A percentile compares a stretch with the other conserved stretches of the same genome.
phyloP scores from a whole-genome alignment of 2,113 vertebrate species.

The Periophthalmus modestus region DNA sequence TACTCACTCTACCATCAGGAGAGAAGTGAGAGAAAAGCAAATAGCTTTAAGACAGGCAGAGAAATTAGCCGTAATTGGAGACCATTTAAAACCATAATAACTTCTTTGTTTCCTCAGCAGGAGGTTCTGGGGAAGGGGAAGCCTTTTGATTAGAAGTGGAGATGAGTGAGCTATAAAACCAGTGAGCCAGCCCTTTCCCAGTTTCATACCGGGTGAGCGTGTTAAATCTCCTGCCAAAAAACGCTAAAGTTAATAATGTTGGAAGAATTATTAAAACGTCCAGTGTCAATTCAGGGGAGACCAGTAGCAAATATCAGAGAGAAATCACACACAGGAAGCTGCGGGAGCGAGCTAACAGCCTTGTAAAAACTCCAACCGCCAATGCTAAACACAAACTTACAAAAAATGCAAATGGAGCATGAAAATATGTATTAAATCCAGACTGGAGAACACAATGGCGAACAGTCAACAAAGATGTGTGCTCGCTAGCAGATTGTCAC shows the following conservation, averaged over 20 bases:
- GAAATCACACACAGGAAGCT: constrained; percentile 31
- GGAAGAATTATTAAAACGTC: constrained; percentile 44
- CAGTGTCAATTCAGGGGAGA: constrained; percentile 25
- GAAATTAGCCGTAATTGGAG: constrained; percentile 74
- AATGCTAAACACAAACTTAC: constrained; percentile 48
- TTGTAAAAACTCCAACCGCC: constrained; percentile 46
- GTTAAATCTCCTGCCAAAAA: constrained; percentile 45
- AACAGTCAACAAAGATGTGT: constrained; percentile 60
- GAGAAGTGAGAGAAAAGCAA: constrained; percentile 63
- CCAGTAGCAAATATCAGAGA: constrained; percentile 28
- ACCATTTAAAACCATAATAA: constrained; percentile 75
- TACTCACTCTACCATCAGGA: constrained; percentile 41
- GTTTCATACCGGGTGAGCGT: constrained; percentile 29
- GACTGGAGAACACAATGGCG: constrained; percentile 55
- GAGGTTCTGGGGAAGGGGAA: constrained; percentile 50
- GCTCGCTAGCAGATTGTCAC: constrained; percentile 52
- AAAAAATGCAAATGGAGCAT: constrained; percentile 62
- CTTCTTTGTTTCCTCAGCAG: constrained; percentile 64
- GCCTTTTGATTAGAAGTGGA: constrained; percentile 71
- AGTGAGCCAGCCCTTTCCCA: constrained; percentile 51
- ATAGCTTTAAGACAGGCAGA: constrained; percentile 65
- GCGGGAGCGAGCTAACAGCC: constrained; percentile 38
- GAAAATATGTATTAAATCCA: constrained; percentile 63
- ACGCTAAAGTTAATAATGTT: constrained; percentile 36
- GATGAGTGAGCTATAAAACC: constrained; percentile 70